Evolutionary conservation across 1,140 invertebrate species (phyloP).

Genomic region (Drosophila grimshawi): DNA sequence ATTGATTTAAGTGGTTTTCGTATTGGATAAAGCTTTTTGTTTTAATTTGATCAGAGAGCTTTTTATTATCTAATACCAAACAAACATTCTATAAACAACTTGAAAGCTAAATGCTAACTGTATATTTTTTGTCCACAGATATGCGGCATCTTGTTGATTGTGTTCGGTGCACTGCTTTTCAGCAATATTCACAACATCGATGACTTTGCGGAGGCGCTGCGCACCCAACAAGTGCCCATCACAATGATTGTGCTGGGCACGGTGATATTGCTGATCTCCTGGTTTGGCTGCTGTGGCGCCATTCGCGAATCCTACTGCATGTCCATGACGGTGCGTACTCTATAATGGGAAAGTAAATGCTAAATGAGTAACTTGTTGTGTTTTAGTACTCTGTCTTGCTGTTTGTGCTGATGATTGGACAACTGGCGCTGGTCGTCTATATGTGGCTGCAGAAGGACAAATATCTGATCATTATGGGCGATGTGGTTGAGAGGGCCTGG

Average conservation of each 20-base stretch:
- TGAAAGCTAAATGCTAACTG: conserved; percentile 10
- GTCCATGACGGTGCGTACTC: conserved; percentile 89
- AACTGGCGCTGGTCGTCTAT: conserved; percentile 87
- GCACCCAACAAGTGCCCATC: conserved; percentile 86
- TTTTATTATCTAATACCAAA: conserved; percentile 3
- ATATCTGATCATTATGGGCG: conserved; percentile 84
- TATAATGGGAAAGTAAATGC: neutral
- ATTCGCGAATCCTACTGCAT: conserved; percentile 93
- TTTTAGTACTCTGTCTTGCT: conserved; percentile 88
- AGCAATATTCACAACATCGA: conserved; percentile 85
- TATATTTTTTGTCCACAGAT: conserved; percentile 84
- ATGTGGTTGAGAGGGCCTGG: conserved; percentile 84
- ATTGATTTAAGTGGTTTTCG: neutral
- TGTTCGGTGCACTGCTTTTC: conserved; percentile 86
- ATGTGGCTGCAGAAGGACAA: conserved; percentile 86
- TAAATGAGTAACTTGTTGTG: neutral
- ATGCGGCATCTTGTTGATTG: conserved; percentile 87
- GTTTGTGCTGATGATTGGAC: conserved; percentile 87
- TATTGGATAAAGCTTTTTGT: neutral
- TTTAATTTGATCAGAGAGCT: neutral
- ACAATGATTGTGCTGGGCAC: conserved; percentile 90
- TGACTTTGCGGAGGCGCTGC: conserved; percentile 85
- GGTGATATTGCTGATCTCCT: conserved; percentile 91
- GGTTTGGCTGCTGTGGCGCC: conserved; percentile 94
- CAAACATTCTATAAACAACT: conserved; percentile 36